phyloP scores from a whole-genome alignment of 2,113 vertebrate species.

The Scopus umbretta region DNA sequence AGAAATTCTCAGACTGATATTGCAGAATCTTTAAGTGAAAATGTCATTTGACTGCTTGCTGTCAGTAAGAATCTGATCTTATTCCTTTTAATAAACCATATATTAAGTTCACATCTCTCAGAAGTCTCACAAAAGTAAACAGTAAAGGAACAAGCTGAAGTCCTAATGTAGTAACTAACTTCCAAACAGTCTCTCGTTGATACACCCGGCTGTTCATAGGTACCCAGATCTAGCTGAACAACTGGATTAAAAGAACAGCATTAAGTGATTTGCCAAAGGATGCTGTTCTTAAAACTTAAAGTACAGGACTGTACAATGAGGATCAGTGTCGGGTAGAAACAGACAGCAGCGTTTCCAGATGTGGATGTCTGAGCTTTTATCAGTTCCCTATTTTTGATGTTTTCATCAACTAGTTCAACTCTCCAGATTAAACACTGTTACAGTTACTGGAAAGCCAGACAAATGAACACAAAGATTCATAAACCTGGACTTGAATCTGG shows the following conservation, averaged over 20 bases:
- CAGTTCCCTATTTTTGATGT: neutral
- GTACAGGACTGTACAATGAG: neutral
- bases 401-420: neutral
- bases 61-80: neutral
- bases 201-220: neutral
- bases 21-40: neutral
- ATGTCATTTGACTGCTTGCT: neutral
- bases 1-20: neutral
- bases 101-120: neutral
- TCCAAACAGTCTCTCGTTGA: neutral
- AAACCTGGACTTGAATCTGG: neutral
- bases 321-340: neutral
- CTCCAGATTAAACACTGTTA: neutral
- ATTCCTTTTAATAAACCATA: neutral
- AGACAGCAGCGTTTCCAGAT: neutral
- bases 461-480: neutral
- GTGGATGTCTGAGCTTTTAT: neutral
- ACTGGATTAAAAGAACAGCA: neutral
- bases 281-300: neutral
- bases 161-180: neutral
- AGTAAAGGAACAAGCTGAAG: neutral
- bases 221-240: neutral
- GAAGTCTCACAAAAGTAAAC: neutral
- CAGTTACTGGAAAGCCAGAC: neutral
- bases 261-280: neutral